phyloP scores from a whole-genome alignment of 2,888 invertebrate species.

The Meta bourneti region DNA sequence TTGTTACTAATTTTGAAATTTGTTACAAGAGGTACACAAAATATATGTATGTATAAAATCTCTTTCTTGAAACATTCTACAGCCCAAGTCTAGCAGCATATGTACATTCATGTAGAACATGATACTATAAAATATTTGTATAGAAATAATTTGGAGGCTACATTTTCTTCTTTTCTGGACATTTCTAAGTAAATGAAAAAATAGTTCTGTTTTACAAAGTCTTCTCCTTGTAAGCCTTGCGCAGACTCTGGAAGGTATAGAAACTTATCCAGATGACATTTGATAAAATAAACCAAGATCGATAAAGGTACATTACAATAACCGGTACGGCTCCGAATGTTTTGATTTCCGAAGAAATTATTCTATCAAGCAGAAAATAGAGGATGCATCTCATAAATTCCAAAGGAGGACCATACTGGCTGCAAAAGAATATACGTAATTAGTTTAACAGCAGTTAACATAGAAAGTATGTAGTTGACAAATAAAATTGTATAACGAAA shows the following conservation, averaged over 20 bases:
- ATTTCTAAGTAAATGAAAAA: too few relatives aligned
- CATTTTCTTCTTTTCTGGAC: too few relatives aligned
- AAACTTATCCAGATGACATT: slow-evolving; percentile 38
- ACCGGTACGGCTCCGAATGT: slow-evolving; percentile 15
- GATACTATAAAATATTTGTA: too few relatives aligned
- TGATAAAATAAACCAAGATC: slow-evolving; percentile 12
- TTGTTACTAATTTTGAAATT: too few relatives aligned
- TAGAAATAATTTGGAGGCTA: neutral
- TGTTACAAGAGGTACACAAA: too few relatives aligned
- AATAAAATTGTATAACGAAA: too few relatives aligned
- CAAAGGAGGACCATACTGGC: slow-evolving; percentile 44
- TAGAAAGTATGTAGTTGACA: neutral
- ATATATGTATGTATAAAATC: too few relatives aligned
- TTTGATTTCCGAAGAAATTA: slow-evolving; percentile 46
- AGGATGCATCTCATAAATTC: slow-evolving; percentile 52
- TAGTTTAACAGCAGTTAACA: neutral
- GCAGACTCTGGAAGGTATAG: slow-evolving; percentile 22
- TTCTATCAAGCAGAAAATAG: slow-evolving; percentile 52
- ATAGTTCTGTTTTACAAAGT: slow-evolving; percentile 6
- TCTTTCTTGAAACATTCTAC: too few relatives aligned
- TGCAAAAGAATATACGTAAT: neutral
- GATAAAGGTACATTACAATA: slow-evolving; percentile 29
- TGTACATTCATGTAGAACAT: too few relatives aligned
- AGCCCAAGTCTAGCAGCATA: too few relatives aligned
- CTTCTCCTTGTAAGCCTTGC: slow-evolving; percentile 49